Evolutionary conservation across 1,140 invertebrate species (phyloP).

Genomic region (Procambarus virginalis): DNA sequence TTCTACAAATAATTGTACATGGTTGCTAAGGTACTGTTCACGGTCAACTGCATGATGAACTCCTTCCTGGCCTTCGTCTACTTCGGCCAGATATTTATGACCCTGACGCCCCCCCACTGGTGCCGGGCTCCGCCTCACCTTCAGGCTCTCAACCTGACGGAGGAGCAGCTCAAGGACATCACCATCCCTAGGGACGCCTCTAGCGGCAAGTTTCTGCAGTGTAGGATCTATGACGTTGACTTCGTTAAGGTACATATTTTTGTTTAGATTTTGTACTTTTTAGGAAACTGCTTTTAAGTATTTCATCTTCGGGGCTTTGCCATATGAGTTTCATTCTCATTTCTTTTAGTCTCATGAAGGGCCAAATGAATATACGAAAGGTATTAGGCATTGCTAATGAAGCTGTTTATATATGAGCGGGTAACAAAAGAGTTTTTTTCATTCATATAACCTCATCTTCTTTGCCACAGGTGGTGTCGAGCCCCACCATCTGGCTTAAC

Average conservation of each 20-base stretch:
- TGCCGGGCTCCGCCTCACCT: constrained; percentile 82
- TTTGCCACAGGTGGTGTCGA: no score
- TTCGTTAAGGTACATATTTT: neutral
- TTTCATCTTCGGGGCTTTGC: no score
- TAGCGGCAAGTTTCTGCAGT: neutral
- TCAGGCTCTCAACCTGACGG: constrained; percentile 75
- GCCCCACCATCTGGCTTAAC: no score
- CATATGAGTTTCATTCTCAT: no score
- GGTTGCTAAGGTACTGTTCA: constrained; percentile 22
- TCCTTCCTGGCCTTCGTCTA: constrained; percentile 76
- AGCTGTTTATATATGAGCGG: no score
- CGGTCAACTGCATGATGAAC: constrained; percentile 33
- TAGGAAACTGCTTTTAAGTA: no score
- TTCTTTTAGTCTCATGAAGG: no score
- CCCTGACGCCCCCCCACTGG: constrained; percentile 86
- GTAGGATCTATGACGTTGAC: neutral
- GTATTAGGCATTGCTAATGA: no score
- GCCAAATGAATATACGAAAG: no score
- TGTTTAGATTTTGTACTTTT: no score
- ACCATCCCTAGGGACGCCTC: constrained; percentile 15
- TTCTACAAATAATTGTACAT: neutral
- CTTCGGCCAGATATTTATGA: constrained; percentile 90
- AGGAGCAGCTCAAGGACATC: constrained; percentile 25
- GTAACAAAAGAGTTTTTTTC: no score
- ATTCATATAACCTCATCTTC: no score